Conservation (phyloP, 2,797 vertebrate genomes). For the Hippopotamyrus pictus region DNA sequence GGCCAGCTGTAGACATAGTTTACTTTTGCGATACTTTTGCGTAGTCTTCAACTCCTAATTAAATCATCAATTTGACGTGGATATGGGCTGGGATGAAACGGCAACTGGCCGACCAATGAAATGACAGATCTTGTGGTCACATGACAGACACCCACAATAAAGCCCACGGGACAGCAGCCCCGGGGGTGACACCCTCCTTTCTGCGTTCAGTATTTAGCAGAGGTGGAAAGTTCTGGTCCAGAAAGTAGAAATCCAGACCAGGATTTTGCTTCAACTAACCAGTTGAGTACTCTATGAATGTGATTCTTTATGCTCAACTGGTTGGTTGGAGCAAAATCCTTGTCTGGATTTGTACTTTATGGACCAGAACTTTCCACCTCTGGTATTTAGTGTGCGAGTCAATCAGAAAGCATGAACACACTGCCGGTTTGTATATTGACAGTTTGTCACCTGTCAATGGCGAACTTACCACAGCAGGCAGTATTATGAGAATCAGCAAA, state of each 20-base stretch:
- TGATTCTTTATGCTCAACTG: too few species aligned
- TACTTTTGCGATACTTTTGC: background rate
- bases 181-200: background rate
- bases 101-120: background rate
- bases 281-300: too few species aligned
- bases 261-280: too few species aligned
- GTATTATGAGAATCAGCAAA: background rate
- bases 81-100: background rate
- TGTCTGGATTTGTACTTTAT: too few species aligned
- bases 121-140: background rate
- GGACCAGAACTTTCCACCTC: too few species aligned
- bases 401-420: background rate
- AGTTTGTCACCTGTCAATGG: background rate
- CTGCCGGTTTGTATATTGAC: background rate
- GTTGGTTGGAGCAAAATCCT: too few species aligned
- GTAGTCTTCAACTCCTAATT: background rate
- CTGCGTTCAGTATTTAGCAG: background rate
- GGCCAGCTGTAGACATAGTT: background rate
- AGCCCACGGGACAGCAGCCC: background rate
- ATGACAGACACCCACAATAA: background rate
- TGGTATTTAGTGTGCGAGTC: background rate
- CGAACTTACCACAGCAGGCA: background rate
- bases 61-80: background rate
- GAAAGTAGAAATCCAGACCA: too few species aligned
- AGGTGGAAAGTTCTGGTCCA: too few species aligned